Evolutionary conservation across 2,797 vertebrate species (phyloP).

Genomic region (Knipowitschia caucasica): DNA sequence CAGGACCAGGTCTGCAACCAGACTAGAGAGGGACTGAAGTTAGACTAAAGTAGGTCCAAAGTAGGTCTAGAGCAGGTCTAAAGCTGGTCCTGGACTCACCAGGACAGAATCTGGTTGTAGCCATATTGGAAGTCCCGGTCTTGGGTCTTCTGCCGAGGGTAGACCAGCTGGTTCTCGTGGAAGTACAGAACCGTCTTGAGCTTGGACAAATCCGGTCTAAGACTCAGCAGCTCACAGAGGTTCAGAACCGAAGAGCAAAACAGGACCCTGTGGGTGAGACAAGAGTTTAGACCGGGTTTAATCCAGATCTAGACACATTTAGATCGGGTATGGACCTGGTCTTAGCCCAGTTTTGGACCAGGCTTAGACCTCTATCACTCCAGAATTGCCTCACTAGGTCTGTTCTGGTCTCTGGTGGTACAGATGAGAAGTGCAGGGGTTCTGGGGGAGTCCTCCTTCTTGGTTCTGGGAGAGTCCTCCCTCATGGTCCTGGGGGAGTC

Average conservation of each 20-base stretch:
- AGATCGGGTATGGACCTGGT: too few relatives aligned
- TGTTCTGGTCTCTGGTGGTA: background rate
- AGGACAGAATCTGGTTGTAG: slow-evolving; percentile 97
- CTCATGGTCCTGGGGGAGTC: too few relatives aligned
- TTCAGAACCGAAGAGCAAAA: slow-evolving; percentile 95
- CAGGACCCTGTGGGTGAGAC: slow-evolving; percentile 76
- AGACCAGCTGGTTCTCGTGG: slow-evolving; percentile 95
- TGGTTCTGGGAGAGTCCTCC: too few relatives aligned
- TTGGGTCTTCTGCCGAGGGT: slow-evolving; percentile 83
- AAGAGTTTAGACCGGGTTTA: background rate
- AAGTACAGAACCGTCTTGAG: slow-evolving; percentile 96
- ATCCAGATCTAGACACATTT: background rate
- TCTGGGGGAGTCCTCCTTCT: too few relatives aligned
- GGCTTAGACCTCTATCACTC: too few relatives aligned
- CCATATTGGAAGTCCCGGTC: slow-evolving; percentile 94
- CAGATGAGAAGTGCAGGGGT: too few relatives aligned
- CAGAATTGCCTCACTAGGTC: too few relatives aligned
- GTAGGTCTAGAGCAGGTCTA: background rate
- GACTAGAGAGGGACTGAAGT: slow-evolving; percentile 62
- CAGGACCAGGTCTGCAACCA: slow-evolving; percentile 87
- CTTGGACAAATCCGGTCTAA: slow-evolving; percentile 87
- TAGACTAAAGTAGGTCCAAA: background rate
- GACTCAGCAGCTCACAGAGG: slow-evolving; percentile 88
- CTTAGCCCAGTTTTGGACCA: too few relatives aligned
- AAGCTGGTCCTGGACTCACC: slow-evolving; percentile 70